phyloP scores from a whole-genome alignment of 2,113 vertebrate species.

The Oryzias woworae region DNA sequence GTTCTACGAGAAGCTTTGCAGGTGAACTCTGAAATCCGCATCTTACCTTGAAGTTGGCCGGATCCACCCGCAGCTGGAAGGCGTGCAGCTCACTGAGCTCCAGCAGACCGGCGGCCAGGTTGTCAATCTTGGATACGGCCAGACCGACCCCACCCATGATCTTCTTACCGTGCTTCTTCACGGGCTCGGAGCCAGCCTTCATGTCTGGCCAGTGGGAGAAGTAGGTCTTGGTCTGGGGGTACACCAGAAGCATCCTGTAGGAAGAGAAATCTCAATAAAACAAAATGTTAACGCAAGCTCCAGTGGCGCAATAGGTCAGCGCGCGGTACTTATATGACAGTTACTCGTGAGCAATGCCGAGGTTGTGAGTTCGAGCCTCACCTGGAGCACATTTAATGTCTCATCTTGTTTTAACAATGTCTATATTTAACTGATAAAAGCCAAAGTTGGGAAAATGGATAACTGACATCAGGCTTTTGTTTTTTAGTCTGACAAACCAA shows the following conservation, averaged over 20 bases:
- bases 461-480: too few species aligned
- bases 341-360: constrained; percentile 11
- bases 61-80: constrained; percentile 83
- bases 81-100: constrained; percentile 86
- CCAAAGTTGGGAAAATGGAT: too few species aligned
- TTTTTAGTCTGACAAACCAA: too few species aligned
- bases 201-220: constrained; percentile 82
- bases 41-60: constrained; percentile 84
- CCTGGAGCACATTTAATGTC: constrained; percentile 13
- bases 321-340: constrained; percentile 30
- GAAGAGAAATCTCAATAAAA: background rate
- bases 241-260: constrained; percentile 72
- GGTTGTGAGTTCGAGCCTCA: constrained; percentile 38
- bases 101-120: constrained; percentile 68
- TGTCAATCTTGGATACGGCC: constrained; percentile 74
- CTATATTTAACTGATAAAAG: too few species aligned
- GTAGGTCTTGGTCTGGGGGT: constrained; percentile 86
- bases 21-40: background rate
- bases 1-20: rapidly evolving
- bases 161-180: constrained; percentile 76
- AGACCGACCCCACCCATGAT: constrained; percentile 62
- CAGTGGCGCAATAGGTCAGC: constrained; percentile 33
- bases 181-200: constrained; percentile 48
- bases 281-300: background rate
- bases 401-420: too few species aligned